Percentiles rank a stretch among this genome's conserved stretches.
phyloP scores from a whole-genome alignment of 2,113 vertebrate species.

The Numida meleagris region DNA sequence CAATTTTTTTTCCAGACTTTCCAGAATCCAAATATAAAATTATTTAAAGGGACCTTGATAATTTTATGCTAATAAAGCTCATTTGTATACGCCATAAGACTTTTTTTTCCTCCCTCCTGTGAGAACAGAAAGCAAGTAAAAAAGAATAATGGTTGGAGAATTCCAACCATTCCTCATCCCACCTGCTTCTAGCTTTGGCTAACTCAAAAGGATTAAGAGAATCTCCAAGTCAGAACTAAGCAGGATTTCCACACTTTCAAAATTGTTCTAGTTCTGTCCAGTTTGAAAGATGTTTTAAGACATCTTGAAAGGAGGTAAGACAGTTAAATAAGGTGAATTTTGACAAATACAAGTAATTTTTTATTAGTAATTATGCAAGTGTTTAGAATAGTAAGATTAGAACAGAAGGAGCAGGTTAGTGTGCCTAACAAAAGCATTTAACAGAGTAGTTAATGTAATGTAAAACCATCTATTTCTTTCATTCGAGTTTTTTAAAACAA shows the following conservation, averaged over 20 bases:
- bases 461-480: background rate
- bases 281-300: background rate
- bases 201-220: background rate
- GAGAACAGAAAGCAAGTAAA: background rate
- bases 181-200: background rate
- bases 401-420: background rate
- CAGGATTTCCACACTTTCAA: background rate
- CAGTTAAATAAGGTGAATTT: background rate
- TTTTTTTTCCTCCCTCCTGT: background rate
- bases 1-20: background rate
- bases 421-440: background rate
- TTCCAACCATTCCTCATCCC: background rate
- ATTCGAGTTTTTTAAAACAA: background rate
- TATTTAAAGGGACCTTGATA: background rate
- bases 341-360: constrained; percentile 6
- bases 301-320: background rate
- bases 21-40: background rate
- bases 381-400: background rate
- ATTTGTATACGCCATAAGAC: background rate
- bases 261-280: background rate
- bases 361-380: background rate
- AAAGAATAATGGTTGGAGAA: background rate
- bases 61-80: background rate
- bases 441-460: background rate
- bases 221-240: background rate